Evolutionary conservation across 64 coral and sea anemone species (phyloP), one percentile per base, ranked within the genome.

Genomic region (Stylophora pistillata): DNA sequence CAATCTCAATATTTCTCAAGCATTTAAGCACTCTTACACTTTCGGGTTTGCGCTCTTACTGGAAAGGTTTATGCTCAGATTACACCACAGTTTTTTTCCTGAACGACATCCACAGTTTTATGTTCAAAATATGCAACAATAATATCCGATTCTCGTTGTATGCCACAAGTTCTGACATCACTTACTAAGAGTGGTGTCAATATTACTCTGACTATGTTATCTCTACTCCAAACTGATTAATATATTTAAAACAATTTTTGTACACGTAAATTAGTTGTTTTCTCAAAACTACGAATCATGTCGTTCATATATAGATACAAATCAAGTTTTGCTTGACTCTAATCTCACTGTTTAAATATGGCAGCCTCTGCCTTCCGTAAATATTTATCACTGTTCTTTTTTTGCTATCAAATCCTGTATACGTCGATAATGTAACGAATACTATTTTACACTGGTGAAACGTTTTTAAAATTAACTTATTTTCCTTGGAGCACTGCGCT

Each of bases 311-410:
- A 23, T 41, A 26, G 34, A 41, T 63, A 84, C 69, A 17, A 17
- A 33, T 66, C 78, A 82, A 15, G 41, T 75, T 12, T 52, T 66
- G 0, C 28, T 5, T 53, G 62, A 52, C 68, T 53, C 62, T n/a
- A 68, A 65, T 84, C 80, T 47, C 37, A 3, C 3, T 84, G 80
- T 41, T 84, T 84, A 84, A 84, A 84, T 84, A 84, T 84, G 80
- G 80, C 64, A 84, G 62, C 80, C 53, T 1, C 54, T 25, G 80
- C 80, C 80, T 68, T 60, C 53, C n/a, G 80, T 84, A 84, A 84
- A 84, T 84, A 84, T 69, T 27, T 60, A 18, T 84, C 10, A 68
- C 64, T 68, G 25, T 23, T 83, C 63, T 23, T 82, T 47, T n/a
- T 14, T 53, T 23, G 32, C 26, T 15, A 79, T 30, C 29, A 77